Percentiles rank a stretch among this genome's conserved stretches.
Conservation (phyloP, 1,140 invertebrate species). For the Portunus trituberculatus region DNA sequence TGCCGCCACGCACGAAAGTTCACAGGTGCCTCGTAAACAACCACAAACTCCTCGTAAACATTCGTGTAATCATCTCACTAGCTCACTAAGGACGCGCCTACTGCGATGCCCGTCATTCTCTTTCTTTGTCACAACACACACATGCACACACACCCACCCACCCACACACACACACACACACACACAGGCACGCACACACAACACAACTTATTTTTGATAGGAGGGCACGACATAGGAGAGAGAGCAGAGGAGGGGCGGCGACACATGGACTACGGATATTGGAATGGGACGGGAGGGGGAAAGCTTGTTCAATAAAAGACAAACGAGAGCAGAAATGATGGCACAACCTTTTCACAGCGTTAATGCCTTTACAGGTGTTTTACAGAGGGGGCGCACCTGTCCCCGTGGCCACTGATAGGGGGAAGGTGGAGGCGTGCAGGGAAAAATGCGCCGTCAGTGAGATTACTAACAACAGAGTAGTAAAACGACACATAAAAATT, state of each 20-base stretch:
- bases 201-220: too few relatives aligned
- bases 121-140: constrained; percentile 9
- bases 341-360: not conserved
- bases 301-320: not conserved
- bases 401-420: not conserved
- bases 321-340: not conserved
- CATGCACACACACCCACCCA: not conserved
- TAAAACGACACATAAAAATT: constrained; percentile 1
- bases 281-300: not conserved
- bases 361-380: constrained; percentile 1
- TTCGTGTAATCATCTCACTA: not conserved
- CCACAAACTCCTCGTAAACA: constrained; percentile 16
- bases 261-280: not conserved
- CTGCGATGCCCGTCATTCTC: not conserved
- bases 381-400: not conserved
- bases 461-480: constrained; percentile 9
- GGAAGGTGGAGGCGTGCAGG: not conserved
- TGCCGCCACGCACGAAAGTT: not conserved
- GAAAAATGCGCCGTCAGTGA: not conserved
- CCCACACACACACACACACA: constrained; percentile 1
- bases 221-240: too few relatives aligned
- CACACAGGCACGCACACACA: too few relatives aligned
- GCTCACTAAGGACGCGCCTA: not conserved
- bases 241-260: not conserved
- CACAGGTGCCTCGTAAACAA: not conserved